A percentile compares a stretch with the other conserved stretches of the same genome.
phyloP scores from a whole-genome alignment of 2,113 vertebrate species.

The Physeter macrocephalus region DNA sequence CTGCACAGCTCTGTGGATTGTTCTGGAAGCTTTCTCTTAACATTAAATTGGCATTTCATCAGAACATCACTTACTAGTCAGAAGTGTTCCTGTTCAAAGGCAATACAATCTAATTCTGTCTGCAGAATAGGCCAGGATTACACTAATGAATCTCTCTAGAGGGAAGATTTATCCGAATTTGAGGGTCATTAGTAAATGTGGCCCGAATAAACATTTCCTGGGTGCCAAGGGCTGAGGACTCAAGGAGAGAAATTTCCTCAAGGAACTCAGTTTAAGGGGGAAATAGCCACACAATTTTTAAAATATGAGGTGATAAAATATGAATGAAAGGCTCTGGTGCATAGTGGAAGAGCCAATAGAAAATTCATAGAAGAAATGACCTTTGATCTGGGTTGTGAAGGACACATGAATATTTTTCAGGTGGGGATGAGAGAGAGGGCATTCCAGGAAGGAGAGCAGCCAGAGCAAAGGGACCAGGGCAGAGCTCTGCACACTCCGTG shows the following conservation, averaged over 20 bases:
- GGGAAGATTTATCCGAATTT: conserved; percentile 51
- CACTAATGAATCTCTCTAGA: conserved; percentile 68
- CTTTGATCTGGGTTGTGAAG: conserved; percentile 31
- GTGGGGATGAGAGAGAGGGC: background rate
- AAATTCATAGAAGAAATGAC: conserved; percentile 52
- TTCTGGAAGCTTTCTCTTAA: conserved; percentile 54
- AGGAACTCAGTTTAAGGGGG: background rate
- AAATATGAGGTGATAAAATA: conserved; percentile 47
- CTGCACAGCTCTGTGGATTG: conserved; percentile 41
- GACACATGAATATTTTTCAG: conserved; percentile 28
- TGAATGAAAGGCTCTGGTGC: conserved; percentile 17
- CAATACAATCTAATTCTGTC: conserved; percentile 68
- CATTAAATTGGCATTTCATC: conserved; percentile 74
- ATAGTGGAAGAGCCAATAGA: conserved; percentile 20
- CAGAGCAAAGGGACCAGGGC: background rate
- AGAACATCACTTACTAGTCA: conserved; percentile 61
- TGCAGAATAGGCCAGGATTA: conserved; percentile 54
- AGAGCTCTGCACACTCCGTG: background rate
- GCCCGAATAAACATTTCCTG: background rate
- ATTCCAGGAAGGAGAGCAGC: background rate
- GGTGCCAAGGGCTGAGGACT: background rate
- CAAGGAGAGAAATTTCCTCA: background rate
- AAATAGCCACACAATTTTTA: conserved; percentile 1
- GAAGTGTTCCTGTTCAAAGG: conserved; percentile 70
- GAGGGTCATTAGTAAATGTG: background rate